A percentile compares a stretch with the other conserved stretches of the same genome.
Conservation (phyloP, 23 tunicate species). For the Ciona savignyi region DNA sequence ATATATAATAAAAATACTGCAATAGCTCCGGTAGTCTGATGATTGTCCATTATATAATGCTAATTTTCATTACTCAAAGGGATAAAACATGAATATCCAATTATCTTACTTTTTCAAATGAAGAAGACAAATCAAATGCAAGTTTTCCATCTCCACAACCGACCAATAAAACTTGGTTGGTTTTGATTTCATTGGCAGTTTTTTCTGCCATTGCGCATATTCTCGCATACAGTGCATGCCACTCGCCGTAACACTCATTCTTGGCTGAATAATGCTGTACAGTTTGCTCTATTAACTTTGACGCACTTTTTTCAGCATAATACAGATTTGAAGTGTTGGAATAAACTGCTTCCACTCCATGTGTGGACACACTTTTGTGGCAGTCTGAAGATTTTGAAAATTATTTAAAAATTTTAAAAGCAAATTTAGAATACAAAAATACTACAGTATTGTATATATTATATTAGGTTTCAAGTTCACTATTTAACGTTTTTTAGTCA, state of each 20-base stretch:
- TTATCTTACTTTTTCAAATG: slow-evolving; percentile 38
- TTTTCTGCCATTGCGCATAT: slow-evolving; percentile 31
- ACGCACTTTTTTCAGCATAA: not conserved
- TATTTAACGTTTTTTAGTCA: no score
- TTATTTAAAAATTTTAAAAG: no score
- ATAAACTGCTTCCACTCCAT: not conserved
- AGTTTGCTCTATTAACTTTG: not conserved
- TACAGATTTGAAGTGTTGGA: not conserved
- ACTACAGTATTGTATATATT: no score
- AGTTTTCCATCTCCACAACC: slow-evolving; percentile 79
- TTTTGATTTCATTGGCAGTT: slow-evolving; percentile 23
- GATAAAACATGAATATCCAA: no score
- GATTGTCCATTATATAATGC: no score
- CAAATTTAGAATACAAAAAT: no score
- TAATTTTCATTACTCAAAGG: no score
- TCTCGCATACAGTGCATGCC: not conserved
- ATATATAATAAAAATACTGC: no score
- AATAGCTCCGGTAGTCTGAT: no score
- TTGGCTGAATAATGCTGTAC: not conserved
- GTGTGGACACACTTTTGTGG: not conserved
- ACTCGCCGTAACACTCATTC: not conserved
- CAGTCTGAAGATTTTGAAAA: no score
- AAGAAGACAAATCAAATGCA: slow-evolving; percentile 52
- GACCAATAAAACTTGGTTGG: slow-evolving; percentile 56
- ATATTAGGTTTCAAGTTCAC: no score